Evolutionary conservation across 2,113 vertebrate species (phyloP).

Genomic region (Okapia johnstoni): DNA sequence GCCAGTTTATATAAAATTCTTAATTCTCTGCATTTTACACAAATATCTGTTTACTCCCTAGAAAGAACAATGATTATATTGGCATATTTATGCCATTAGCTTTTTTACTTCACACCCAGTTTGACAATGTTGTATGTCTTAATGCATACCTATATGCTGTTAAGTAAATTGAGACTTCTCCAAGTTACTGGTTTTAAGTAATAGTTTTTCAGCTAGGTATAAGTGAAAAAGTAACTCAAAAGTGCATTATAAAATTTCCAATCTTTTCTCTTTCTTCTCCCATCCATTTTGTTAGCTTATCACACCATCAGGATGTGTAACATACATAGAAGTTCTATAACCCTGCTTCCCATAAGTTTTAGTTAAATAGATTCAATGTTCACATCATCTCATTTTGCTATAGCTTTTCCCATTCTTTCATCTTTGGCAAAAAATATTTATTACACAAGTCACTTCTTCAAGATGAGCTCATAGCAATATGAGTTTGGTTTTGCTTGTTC

Average conservation of each 20-base stretch:
- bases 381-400: neutral
- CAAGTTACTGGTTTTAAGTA: neutral
- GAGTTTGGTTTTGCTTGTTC: neutral
- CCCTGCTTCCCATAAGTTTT: neutral
- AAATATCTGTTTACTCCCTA: neutral
- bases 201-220: neutral
- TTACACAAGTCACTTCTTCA: neutral
- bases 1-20: neutral
- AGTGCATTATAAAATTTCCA: neutral
- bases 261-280: neutral
- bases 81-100: neutral
- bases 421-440: neutral
- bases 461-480: neutral
- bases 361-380: neutral
- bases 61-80: neutral
- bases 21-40: neutral
- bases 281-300: neutral
- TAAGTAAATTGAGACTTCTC: neutral
- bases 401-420: neutral
- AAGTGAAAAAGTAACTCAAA: neutral
- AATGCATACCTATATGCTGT: neutral
- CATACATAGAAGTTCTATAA: neutral
- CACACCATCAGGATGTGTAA: neutral
- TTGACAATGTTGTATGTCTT: neutral
- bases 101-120: neutral